A percentile compares a stretch with the other conserved stretches of the same genome.
Evolutionary conservation across 1,140 invertebrate species (phyloP).

Genomic region (Drosophila cardini): DNA sequence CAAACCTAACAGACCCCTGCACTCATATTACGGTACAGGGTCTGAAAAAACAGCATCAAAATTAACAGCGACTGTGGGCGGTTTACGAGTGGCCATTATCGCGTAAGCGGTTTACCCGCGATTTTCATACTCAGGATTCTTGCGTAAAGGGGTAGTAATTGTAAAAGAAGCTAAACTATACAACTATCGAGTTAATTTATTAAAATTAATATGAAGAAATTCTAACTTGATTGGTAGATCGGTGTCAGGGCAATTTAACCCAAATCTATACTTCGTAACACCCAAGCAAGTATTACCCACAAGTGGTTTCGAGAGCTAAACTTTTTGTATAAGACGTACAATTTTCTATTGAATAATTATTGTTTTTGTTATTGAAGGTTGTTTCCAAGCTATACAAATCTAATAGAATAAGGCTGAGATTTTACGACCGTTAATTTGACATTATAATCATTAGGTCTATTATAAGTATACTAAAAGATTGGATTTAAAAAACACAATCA

Average conservation of each 20-base stretch:
- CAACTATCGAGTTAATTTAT: background rate
- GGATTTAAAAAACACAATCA: background rate
- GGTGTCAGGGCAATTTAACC: too few relatives aligned
- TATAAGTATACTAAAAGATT: constrained; percentile 2
- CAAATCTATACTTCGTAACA: too few relatives aligned
- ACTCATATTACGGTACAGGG: too few relatives aligned
- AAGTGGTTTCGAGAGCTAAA: too few relatives aligned
- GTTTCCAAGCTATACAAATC: background rate
- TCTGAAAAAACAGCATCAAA: constrained; percentile 1
- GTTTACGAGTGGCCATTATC: constrained; percentile 22
- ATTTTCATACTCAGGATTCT: background rate
- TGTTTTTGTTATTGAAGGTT: background rate
- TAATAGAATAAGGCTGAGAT: background rate
- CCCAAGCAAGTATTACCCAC: too few relatives aligned
- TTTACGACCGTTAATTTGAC: background rate
- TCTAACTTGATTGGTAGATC: too few relatives aligned
- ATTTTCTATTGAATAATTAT: background rate
- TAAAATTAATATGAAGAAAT: background rate
- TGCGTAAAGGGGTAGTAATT: background rate
- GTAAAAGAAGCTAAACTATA: background rate
- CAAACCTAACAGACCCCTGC: too few relatives aligned
- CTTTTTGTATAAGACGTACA: too few relatives aligned
- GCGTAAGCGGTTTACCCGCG: constrained; percentile 24
- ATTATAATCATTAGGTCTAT: background rate
- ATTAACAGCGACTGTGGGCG: constrained; percentile 28